phyloP scores from a whole-genome alignment of 2,113 vertebrate genomes.

The Scytalopus superciliaris region DNA sequence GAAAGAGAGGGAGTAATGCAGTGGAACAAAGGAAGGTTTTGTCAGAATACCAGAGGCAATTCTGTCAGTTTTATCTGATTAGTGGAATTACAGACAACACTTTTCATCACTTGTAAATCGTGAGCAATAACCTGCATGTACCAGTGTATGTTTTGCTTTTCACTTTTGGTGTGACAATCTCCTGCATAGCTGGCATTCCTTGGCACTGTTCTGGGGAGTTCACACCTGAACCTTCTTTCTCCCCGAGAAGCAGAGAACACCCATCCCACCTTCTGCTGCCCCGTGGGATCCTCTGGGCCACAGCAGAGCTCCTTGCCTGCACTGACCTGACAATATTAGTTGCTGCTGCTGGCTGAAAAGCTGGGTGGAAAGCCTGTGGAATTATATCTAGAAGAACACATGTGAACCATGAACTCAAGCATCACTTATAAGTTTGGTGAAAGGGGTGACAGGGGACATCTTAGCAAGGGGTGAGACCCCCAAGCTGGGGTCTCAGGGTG shows the following conservation, averaged over 20 bases:
- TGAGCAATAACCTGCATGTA: rapidly evolving
- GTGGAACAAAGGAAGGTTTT: not conserved
- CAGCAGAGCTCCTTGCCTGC: too few species aligned
- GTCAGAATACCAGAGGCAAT: not conserved
- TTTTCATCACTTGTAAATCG: not conserved
- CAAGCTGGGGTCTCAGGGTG: not conserved
- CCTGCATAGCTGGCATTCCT: not conserved
- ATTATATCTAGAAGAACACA: not conserved
- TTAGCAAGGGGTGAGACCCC: not conserved
- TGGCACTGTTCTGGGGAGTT: not conserved
- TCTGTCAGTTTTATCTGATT: not conserved
- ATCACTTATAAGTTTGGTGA: too few species aligned
- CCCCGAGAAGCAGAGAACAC: not conserved
- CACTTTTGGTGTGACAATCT: not conserved
- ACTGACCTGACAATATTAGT: not conserved
- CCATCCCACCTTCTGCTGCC: not conserved
- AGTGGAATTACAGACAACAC: not conserved
- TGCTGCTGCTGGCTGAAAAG: not conserved
- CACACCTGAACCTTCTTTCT: not conserved
- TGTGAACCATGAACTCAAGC: not conserved
- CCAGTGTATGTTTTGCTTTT: not conserved
- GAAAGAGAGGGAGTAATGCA: not conserved
- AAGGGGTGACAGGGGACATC: not conserved
- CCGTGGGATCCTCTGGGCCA: not conserved
- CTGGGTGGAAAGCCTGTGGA: not conserved